Evolutionary conservation across 2,113 vertebrate species (phyloP).

Genomic region (Aptenodytes patagonicus): DNA sequence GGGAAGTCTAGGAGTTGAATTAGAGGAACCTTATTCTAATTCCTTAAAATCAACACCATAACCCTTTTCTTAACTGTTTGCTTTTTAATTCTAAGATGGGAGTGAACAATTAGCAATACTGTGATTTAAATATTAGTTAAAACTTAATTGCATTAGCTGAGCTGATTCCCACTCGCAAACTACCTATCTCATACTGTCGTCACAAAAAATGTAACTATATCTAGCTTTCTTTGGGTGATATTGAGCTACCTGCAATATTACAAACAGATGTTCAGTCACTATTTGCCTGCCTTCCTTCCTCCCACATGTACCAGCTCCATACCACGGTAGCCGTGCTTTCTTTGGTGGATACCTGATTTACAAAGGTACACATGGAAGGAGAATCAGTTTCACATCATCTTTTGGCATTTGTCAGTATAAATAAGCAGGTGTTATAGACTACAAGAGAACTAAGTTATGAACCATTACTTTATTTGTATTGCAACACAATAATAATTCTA

Average conservation of each 20-base stretch:
- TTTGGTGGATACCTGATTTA: background rate
- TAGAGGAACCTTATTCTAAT: background rate
- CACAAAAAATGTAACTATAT: background rate
- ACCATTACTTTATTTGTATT: background rate
- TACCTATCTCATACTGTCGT: background rate
- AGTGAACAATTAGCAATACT: background rate
- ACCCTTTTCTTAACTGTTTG: background rate
- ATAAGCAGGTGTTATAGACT: background rate
- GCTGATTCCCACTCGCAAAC: background rate
- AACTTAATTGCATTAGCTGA: background rate
- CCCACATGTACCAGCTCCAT: background rate
- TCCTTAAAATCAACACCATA: background rate
- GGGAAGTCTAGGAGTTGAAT: background rate
- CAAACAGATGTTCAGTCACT: background rate
- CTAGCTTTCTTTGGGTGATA: background rate
- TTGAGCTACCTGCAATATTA: background rate
- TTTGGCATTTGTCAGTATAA: background rate
- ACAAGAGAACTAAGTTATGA: background rate
- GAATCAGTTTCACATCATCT: background rate
- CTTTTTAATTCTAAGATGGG: background rate
- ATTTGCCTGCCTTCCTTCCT: background rate
- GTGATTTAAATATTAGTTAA: background rate
- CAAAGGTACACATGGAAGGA: background rate
- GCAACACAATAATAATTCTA: background rate
- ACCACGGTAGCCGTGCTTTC: background rate